Evolutionary conservation across 2,888 invertebrate species (phyloP), one percentile per base, ranked within the genome.

Genomic region (Autographa gamma): DNA sequence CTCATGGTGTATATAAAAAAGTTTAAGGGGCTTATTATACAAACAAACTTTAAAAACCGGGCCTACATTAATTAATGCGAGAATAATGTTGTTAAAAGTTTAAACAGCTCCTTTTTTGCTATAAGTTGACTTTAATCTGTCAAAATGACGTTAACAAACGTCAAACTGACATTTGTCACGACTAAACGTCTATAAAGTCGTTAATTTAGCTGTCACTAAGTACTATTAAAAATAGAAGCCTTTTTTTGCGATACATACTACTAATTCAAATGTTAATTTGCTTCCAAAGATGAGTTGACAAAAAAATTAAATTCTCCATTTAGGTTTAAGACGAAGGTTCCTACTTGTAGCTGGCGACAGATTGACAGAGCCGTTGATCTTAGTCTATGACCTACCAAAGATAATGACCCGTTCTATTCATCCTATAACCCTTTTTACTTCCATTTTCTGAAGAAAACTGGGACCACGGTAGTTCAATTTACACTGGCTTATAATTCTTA

Each of bases 301-400:
- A 34, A 73, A 75, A 81, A 81, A 77, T 34, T 31, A 60, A 74
- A 61, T n/a, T 32, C 58, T 59, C 76, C 70, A 52, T 77, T 38
- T 38, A 38, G 25, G 25, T 71, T 69, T 74, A 74, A 77, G 68
- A 60, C 38, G 71, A 69, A 71, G 79, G 80, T 82, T 75, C 77
- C 79, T 77, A 75, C 71, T 78, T 71, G 54, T 74, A 71, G 69
- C 65, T 68, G 66, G 31, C 31, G 76, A 72, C 71, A 70, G 70
- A 72, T 74, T 73, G 82, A 82, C 78, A 84, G 74, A 71, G 58
- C 76, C 73, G 84, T 84, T 78, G 78, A 80, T 82, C 80, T 80
- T 74, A 76, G 74, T 80, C 72, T 77, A 19, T 43, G 71, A 70
- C 74, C 65, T 62, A 75, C 70, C 82, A 81, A 69, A 67, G 18